Evolutionary conservation across 2,888 invertebrate genomes (phyloP).

Genomic region (Mechanitis messenoides): DNA sequence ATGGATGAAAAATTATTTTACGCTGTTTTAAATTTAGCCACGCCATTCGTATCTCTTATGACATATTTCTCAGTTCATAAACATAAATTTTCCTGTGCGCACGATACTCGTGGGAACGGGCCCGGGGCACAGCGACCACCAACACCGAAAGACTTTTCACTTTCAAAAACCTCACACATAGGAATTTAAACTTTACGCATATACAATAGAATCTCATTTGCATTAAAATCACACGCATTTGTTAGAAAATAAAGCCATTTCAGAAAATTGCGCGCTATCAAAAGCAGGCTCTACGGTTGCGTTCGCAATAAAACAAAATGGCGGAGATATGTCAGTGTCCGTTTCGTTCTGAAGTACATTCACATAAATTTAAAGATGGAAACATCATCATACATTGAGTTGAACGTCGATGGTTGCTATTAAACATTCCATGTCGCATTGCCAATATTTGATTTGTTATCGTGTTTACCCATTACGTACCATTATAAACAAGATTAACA

Average conservation of each 20-base stretch:
- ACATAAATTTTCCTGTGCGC: slow-evolving; percentile 72
- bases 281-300: slow-evolving; percentile 49
- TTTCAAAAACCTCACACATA: slow-evolving; percentile 43
- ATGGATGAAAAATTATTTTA: slow-evolving; percentile 68
- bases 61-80: slow-evolving; percentile 75
- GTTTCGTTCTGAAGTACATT: slow-evolving; percentile 42
- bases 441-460: slow-evolving; percentile 31
- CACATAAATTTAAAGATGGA: slow-evolving; percentile 58
- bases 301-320: slow-evolving; percentile 62
- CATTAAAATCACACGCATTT: slow-evolving; percentile 20
- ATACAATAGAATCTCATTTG: slow-evolving; percentile 30
- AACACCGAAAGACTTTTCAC: slow-evolving; percentile 70
- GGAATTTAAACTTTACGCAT: slow-evolving; percentile 41
- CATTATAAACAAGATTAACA: slow-evolving; percentile 16
- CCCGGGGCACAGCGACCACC: slow-evolving; percentile 68
- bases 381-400: slow-evolving; percentile 50
- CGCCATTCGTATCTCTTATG: slow-evolving; percentile 69
- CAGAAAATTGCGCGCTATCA: slow-evolving; percentile 58
- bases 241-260: slow-evolving; percentile 66
- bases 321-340: slow-evolving; percentile 43
- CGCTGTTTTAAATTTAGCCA: slow-evolving; percentile 67
- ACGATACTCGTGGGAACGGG: slow-evolving; percentile 71
- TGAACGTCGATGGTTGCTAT: slow-evolving; percentile 36
- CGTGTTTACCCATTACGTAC: slow-evolving; percentile 27
- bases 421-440: slow-evolving; percentile 30